Evolutionary conservation across 1,140 invertebrate species (phyloP).

Genomic region (Globodera rostochiensis): DNA sequence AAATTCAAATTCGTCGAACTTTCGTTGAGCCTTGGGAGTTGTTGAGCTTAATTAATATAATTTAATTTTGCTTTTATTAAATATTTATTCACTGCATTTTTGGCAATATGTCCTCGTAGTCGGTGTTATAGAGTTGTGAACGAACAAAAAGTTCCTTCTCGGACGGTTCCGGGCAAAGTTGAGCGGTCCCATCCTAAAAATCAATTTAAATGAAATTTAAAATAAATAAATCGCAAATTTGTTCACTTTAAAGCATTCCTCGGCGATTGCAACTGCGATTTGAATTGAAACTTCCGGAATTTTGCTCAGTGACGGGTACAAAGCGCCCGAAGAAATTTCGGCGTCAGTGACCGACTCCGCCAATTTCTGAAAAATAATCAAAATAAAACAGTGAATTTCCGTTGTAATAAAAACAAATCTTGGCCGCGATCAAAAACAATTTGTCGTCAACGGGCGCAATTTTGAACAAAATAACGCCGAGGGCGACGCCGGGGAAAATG

Average conservation of each 20-base stretch:
- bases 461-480: constrained; percentile 79
- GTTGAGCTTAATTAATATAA: no score
- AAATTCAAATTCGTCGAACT: no score
- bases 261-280: constrained; percentile 81
- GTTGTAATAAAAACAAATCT: constrained; percentile 70
- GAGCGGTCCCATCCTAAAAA: constrained; percentile 68
- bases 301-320: constrained; percentile 86
- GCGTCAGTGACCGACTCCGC: constrained; percentile 79
- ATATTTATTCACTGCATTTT: background rate
- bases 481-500: constrained; percentile 89
- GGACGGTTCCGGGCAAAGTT: constrained; percentile 69
- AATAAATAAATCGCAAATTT: background rate
- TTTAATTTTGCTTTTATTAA: no score
- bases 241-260: constrained; percentile 78
- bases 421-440: constrained; percentile 84
- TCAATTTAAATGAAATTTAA: background rate
- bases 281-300: constrained; percentile 84
- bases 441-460: constrained; percentile 86
- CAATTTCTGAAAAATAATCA: constrained; percentile 27
- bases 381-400: background rate
- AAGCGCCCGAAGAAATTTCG: constrained; percentile 80
- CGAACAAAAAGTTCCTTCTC: constrained; percentile 69
- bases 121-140: constrained; percentile 68
- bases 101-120: constrained; percentile 68
- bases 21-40: no score